phyloP scores from a whole-genome alignment of 1,140 invertebrate species.

The Bombus haemorrhoidalis region DNA sequence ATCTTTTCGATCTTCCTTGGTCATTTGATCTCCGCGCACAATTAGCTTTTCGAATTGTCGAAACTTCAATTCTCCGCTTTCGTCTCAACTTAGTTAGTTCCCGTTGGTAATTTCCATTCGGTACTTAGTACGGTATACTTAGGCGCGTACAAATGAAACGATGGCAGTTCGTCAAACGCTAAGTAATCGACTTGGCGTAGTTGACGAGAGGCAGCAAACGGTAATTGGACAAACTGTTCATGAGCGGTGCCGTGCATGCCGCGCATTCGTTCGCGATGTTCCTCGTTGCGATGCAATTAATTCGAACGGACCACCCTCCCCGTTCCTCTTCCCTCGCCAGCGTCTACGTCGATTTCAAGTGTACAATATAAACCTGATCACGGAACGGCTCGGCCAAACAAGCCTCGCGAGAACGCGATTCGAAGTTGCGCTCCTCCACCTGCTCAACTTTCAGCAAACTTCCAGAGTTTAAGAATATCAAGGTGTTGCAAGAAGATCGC shows the following conservation, averaged over 20 bases:
- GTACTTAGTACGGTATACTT: not conserved
- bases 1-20: not conserved
- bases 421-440: slow-evolving; percentile 37
- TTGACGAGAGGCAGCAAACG: not conserved
- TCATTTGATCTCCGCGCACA: no score
- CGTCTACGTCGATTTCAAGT: slow-evolving; percentile 54
- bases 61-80: no score
- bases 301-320: slow-evolving; percentile 21
- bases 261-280: slow-evolving; percentile 59
- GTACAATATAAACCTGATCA: slow-evolving; percentile 62
- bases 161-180: not conserved
- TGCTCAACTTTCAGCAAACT: slow-evolving; percentile 40
- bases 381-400: slow-evolving; percentile 62
- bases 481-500: slow-evolving; percentile 35
- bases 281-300: slow-evolving; percentile 65
- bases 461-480: slow-evolving; percentile 36
- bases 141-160: not conserved
- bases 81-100: no score
- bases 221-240: slow-evolving; percentile 60
- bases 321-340: slow-evolving; percentile 16
- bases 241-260: slow-evolving; percentile 46
- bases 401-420: slow-evolving; percentile 51
- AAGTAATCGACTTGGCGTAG: not conserved
- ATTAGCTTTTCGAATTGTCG: no score
- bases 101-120: not conserved